Base-by-base conservation (phyloP, 1,140 invertebrate species). In the Cotesia glomerata region DNA sequence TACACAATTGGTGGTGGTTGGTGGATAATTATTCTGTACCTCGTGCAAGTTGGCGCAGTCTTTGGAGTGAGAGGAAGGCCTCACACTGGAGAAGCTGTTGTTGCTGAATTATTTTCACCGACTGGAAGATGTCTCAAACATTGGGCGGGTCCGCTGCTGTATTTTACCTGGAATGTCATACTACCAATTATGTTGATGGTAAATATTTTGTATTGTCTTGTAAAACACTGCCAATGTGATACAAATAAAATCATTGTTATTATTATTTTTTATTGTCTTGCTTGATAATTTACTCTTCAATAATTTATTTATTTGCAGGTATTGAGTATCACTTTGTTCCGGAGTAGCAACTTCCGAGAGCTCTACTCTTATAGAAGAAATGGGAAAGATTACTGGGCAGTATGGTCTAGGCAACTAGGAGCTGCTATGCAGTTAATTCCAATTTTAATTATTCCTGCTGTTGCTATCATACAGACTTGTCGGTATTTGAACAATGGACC, bases 151-250 rank as follows among this genome's bases (percentile, higher is more conserved):
- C 90, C 91, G 3, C 84, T 95, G 32, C 84, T 96, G 3, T 93
- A 94, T n/a, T 94, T 97, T 79, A 92, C 91, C 0, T 97, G 95
- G 95, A 97, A 95, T 82, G 93, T 97, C 4, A 87, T 95, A 63
- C 81, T 96, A 71, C 95, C 95, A 3, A 92, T 95, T 58, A 87
- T 90, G 5, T 84, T 96, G 59, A 90, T 94, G 85, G 94, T 95
- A 80, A 58, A 39, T 64, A 26, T 76, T 70, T 66, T 63, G 18
- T 32, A 49, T 7, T 70, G n/a, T n/a, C n/a, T n/a, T n/a, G n/a
- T n/a, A n/a, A n/a, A n/a, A n/a, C n/a, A n/a, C n/a, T n/a, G n/a
- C n/a, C n/a, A n/a, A n/a, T n/a, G n/a, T n/a, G n/a, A n/a, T n/a
- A n/a, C n/a, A n/a, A n/a, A n/a, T n/a, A n/a, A n/a, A 63, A 71